Conservation (phyloP, 2,113 vertebrate genomes). For the Catagonus wagneri region DNA sequence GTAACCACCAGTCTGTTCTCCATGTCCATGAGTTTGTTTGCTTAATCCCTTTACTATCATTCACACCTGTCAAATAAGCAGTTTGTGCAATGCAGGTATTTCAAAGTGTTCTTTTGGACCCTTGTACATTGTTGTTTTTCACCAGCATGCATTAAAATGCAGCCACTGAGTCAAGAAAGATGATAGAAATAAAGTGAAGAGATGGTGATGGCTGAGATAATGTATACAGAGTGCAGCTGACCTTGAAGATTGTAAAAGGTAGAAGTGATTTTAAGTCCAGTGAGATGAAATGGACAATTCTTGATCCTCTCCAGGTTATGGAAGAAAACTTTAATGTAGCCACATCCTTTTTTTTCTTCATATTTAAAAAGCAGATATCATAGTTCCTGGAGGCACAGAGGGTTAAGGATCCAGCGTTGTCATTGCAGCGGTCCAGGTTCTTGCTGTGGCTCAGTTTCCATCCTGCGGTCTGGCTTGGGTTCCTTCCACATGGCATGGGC, state of each 20-base stretch:
- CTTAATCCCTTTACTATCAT: neutral
- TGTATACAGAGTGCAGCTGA: neutral
- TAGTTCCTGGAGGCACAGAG: too few species aligned
- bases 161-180: neutral
- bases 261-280: neutral
- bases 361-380: neutral
- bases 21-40: too few species aligned
- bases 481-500: too few species aligned
- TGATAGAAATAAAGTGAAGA: neutral
- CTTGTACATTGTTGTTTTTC: neutral
- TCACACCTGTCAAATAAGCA: neutral
- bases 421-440: too few species aligned
- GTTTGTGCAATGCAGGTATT: neutral
- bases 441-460: too few species aligned
- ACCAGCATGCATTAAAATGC: neutral
- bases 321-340: neutral
- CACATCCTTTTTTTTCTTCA: neutral
- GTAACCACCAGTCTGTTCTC: too few species aligned
- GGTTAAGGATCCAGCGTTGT: too few species aligned
- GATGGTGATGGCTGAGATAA: neutral
- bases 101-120: neutral
- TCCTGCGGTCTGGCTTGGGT: too few species aligned
- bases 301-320: neutral
- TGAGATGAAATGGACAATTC: neutral
- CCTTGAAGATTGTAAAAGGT: neutral